These are phyloP conservation scores for Amphipyra tragopoginis DNA, from an alignment of 2,888 invertebrate species.

Conservation along the genomic window DNA sequence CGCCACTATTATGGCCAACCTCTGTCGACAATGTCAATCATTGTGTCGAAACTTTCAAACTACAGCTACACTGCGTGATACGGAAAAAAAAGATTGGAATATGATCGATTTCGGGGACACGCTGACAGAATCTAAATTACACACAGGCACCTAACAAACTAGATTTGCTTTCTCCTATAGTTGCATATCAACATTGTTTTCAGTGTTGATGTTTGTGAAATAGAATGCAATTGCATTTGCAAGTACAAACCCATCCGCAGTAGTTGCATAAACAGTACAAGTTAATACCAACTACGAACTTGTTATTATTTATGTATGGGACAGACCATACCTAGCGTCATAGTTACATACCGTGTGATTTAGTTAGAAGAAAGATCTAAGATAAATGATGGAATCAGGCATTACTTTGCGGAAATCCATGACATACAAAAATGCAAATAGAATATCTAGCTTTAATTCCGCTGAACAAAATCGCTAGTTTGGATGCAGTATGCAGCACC, in stretches of 20 bases:
- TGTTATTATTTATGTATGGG: conserved; percentile 29
- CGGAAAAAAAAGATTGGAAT: conserved; percentile 24
- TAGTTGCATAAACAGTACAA: conserved; percentile 44
- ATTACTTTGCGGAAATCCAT: no score
- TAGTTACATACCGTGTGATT: not conserved
- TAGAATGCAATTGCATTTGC: conserved; percentile 51
- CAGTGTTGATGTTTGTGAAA: conserved; percentile 27
- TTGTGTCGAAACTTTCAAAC: conserved; percentile 36
- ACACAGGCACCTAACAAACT: conserved; percentile 19
- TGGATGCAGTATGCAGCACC: no score
- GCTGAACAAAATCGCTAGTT: no score
- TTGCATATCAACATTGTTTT: conserved; percentile 27
- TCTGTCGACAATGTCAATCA: conserved; percentile 40
- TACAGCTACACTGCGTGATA: conserved; percentile 20
- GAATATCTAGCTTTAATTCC: no score
- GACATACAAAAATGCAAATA: no score
- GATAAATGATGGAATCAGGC: no score
- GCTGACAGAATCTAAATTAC: conserved; percentile 43
- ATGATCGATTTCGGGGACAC: conserved; percentile 27
- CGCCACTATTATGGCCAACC: not conserved
- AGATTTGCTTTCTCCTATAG: conserved; percentile 3
- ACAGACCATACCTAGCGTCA: not conserved
- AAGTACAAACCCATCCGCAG: conserved; percentile 39
- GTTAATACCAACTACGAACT: conserved; percentile 41
- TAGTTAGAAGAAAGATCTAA: no score